phyloP scores from a whole-genome alignment of 2,888 invertebrate species.

The Torymus aiolomorphi region DNA sequence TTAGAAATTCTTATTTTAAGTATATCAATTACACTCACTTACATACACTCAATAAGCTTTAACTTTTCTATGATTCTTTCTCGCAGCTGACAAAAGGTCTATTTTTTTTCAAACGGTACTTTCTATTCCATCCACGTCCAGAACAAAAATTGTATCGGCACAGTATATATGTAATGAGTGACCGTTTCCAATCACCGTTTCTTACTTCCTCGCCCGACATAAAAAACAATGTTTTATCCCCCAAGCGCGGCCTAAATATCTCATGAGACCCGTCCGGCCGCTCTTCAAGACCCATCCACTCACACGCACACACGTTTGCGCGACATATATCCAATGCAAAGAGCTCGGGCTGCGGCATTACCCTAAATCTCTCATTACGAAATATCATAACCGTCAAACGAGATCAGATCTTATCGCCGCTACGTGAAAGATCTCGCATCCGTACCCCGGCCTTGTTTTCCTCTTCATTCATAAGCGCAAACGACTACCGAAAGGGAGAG shows the following conservation, averaged over 20 bases:
- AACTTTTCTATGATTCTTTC: no score
- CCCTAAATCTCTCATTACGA: slow-evolving; percentile 51
- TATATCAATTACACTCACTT: no score
- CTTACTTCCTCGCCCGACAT: not conserved
- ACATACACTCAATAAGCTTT: no score
- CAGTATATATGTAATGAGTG: no score
- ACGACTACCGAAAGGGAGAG: slow-evolving; percentile 21
- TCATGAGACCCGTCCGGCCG: not conserved
- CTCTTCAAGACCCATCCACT: no score
- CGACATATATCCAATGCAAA: slow-evolving; percentile 34
- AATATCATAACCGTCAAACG: slow-evolving; percentile 49
- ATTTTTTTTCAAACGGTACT: no score
- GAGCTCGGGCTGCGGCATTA: slow-evolving; percentile 5
- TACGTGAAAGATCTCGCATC: slow-evolving; percentile 45
- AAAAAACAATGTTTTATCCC: slow-evolving; percentile 25
- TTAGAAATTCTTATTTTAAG: no score
- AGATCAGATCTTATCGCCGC: slow-evolving; percentile 54
- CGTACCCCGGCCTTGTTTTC: slow-evolving; percentile 39
- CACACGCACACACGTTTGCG: no score
- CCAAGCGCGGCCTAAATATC: slow-evolving; percentile 25
- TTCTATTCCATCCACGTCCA: no score
- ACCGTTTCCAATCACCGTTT: no score
- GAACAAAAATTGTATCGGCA: no score
- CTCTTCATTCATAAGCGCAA: slow-evolving; percentile 53
- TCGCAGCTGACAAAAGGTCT: no score